These are phyloP conservation scores for Phthorimaea operculella DNA, from an alignment of 1,140 invertebrate species.

Conservation along the genomic window DNA sequence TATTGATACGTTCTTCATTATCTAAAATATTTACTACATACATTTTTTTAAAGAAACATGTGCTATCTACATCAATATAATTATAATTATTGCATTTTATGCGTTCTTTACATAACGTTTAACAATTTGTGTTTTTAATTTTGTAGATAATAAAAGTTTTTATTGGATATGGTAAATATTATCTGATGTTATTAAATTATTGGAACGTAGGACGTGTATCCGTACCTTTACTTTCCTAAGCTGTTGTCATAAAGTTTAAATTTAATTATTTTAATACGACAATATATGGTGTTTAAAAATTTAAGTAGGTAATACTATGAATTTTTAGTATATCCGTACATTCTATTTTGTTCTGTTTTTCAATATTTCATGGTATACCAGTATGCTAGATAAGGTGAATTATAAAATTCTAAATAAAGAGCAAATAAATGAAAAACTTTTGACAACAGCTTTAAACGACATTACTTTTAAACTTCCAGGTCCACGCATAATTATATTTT, in stretches of 20 bases:
- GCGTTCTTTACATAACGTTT: constrained; percentile 19
- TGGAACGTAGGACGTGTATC: background rate
- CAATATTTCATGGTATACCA: no score
- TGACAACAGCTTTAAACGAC: background rate
- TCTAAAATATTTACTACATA: constrained; percentile 36
- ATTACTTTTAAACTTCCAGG: background rate
- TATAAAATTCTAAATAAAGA: background rate
- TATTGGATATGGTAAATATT: background rate
- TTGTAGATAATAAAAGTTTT: constrained; percentile 4
- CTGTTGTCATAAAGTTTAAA: background rate
- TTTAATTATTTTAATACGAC: no score
- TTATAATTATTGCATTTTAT: constrained; percentile 54
- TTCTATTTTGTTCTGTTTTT: no score
- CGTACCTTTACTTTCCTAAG: background rate
- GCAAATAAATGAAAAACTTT: background rate
- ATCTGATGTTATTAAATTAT: background rate
- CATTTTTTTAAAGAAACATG: constrained; percentile 32
- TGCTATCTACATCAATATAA: constrained; percentile 38
- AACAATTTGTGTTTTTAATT: constrained; percentile 3
- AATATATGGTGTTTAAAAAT: no score
- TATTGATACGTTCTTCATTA: constrained; percentile 9
- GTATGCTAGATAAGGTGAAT: background rate
- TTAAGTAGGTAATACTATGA: no score
- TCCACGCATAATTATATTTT: constrained; percentile 3
- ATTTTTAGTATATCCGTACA: no score